Evolutionary conservation across 1,140 invertebrate genomes (phyloP).

Genomic region (Lethrus apterus): DNA sequence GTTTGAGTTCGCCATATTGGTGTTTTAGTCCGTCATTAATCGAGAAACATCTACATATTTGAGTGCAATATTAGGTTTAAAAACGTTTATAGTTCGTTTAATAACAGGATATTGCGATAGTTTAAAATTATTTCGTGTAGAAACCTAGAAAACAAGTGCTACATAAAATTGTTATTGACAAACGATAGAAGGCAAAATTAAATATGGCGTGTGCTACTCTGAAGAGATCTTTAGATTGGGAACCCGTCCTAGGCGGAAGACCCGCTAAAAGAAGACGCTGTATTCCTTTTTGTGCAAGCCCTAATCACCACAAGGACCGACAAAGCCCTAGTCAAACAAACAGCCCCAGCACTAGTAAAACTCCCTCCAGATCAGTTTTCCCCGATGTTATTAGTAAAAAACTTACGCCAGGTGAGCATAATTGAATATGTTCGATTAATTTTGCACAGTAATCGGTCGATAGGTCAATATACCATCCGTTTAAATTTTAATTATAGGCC

Average conservation of each 20-base stretch:
- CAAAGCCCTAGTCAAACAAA: conserved; percentile 18
- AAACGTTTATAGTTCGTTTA: not conserved
- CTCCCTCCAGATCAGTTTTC: conserved; percentile 40
- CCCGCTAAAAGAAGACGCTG: conserved; percentile 81
- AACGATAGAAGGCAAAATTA: conserved; percentile 37
- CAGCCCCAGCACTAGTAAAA: conserved; percentile 17
- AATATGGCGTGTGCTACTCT: conserved; percentile 93
- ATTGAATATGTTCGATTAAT: no score
- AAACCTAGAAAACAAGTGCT: conserved; percentile 14
- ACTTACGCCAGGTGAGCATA: conserved; percentile 71
- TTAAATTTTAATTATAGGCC: no score
- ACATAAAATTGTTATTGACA: conserved; percentile 10
- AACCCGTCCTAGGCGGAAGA: conserved; percentile 73
- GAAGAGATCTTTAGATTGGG: conserved; percentile 89
- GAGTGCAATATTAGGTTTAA: not conserved
- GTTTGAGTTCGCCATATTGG: conserved; percentile 11
- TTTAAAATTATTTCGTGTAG: conserved; percentile 4
- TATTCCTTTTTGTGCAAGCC: conserved; percentile 68
- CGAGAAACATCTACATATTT: conserved; percentile 2
- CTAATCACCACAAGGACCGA: conserved; percentile 36
- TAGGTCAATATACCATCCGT: no score
- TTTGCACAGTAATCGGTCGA: no score
- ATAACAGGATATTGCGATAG: not conserved
- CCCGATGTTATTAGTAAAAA: conserved; percentile 47
- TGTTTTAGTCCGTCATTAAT: not conserved